These are phyloP conservation scores for Lepidothrix coronata DNA, from an alignment of 2,113 vertebrate species.

Conservation along the genomic window DNA sequence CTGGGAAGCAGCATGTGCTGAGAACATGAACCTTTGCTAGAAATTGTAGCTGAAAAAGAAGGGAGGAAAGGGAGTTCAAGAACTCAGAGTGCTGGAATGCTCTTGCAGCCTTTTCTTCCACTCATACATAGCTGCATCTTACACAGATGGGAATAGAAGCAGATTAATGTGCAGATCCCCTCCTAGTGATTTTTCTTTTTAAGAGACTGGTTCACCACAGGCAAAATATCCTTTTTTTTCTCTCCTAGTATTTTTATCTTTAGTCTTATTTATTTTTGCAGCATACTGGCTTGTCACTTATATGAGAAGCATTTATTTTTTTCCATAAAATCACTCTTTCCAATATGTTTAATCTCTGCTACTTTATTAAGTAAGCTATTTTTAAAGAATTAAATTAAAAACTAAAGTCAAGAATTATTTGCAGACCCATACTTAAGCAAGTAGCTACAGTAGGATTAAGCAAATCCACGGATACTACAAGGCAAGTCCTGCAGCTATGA, in stretches of 20 bases:
- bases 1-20: background rate
- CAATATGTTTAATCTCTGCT: background rate
- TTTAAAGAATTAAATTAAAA: background rate
- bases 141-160: background rate
- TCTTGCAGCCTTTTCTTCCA: background rate
- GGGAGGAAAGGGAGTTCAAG: background rate
- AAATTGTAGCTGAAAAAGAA: background rate
- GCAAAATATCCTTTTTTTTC: background rate
- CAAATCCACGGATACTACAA: background rate
- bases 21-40: background rate
- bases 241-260: background rate
- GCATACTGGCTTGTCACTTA: background rate
- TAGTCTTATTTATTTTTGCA: background rate
- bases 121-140: background rate
- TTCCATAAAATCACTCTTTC: background rate
- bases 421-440: background rate
- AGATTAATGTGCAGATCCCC: background rate
- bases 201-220: background rate
- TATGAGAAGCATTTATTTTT: background rate
- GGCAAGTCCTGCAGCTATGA: background rate
- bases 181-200: conserved; percentile 14
- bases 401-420: background rate
- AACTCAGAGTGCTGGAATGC: background rate
- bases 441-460: background rate
- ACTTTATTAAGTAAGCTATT: background rate